phyloP scores from a whole-genome alignment of 1,140 invertebrate genomes.

The Trypoxylus dichotomus region DNA sequence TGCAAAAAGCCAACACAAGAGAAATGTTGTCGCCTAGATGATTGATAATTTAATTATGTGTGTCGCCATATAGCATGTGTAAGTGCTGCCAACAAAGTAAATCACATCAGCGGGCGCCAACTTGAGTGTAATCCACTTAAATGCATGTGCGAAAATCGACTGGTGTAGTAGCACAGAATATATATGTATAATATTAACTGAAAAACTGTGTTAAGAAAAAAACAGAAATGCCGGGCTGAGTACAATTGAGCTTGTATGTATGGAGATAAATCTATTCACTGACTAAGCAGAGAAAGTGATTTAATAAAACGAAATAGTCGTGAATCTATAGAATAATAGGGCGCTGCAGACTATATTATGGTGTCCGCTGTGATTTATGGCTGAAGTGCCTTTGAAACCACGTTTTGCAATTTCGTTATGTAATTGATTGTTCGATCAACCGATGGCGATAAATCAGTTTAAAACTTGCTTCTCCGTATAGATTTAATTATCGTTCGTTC shows the following conservation, averaged over 20 bases:
- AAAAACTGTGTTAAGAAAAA: conserved; percentile 8
- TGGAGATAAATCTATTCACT: not conserved
- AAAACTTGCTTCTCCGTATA: not conserved
- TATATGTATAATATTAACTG: not conserved
- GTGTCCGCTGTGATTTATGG: not conserved
- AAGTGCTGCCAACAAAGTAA: conserved; percentile 11
- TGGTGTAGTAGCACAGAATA: not conserved
- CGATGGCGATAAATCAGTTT: not conserved
- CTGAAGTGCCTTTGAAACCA: not conserved
- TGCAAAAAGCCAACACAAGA: not conserved
- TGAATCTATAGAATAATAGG: not conserved
- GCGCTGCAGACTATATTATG: not conserved
- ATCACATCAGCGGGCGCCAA: not conserved
- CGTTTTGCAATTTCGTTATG: conserved; percentile 8
- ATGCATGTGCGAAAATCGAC: not conserved
- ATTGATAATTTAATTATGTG: conserved; percentile 5
- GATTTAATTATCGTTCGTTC: not conserved
- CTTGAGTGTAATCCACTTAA: not conserved
- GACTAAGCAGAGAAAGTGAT: not conserved
- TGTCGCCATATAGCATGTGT: not conserved
- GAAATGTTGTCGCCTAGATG: not conserved
- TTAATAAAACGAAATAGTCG: conserved; percentile 3
- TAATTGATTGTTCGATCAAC: conserved; percentile 8
- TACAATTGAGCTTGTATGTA: not conserved
- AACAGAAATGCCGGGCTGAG: not conserved